phyloP scores from a whole-genome alignment of 2,113 vertebrate species.

The Chaetorhynchus papuensis region DNA sequence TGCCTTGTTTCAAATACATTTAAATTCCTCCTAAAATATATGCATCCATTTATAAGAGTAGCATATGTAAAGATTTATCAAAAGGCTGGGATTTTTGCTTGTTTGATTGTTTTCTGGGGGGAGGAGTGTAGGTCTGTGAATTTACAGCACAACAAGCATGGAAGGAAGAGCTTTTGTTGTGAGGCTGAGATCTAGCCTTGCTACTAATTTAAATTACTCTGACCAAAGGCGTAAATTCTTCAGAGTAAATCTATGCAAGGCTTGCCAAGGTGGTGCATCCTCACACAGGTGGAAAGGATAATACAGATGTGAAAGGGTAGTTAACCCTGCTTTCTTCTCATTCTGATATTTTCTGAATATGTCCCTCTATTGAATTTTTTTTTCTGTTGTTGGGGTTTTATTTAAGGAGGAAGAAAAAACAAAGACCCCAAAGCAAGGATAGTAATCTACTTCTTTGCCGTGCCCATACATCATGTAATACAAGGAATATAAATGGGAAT shows the following conservation, averaged over 20 bases:
- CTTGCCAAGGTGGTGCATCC: not conserved
- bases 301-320: not conserved
- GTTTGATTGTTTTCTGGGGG: not conserved
- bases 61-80: not conserved
- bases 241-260: not conserved
- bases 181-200: slow-evolving; percentile 10
- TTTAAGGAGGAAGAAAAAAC: not conserved
- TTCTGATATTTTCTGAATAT: not conserved
- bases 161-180: slow-evolving; percentile 47
- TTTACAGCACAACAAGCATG: not conserved
- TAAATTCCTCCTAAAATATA: slow-evolving; percentile 48
- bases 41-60: slow-evolving; percentile 24
- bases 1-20: slow-evolving; percentile 44
- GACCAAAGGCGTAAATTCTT: not conserved
- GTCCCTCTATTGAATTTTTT: not conserved
- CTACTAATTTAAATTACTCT: slow-evolving; percentile 25
- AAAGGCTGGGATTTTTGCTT: not conserved
- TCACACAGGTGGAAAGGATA: not conserved
- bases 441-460: not conserved
- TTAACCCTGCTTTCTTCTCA: not conserved
- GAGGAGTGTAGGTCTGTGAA: not conserved
- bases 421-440: not conserved
- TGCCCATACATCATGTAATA: not conserved
- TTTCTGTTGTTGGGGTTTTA: accelerated
- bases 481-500: not conserved